These are phyloP conservation scores for Glaucopsyche alexis DNA, from an alignment of 2,888 invertebrate species.

Conservation along the genomic window DNA sequence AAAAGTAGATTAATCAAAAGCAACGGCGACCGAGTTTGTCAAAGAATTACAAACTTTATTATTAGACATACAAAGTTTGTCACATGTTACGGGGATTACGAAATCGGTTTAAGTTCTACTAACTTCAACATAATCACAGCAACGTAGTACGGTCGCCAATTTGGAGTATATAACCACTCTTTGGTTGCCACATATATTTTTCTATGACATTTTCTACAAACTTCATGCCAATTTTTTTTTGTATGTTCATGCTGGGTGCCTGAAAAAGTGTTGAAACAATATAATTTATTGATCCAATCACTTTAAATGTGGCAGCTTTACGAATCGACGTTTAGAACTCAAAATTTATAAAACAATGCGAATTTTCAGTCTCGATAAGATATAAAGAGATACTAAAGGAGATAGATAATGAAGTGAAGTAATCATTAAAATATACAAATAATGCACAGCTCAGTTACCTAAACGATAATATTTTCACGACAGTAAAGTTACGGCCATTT, in stretches of 20 bases:
- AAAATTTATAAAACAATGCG: background rate
- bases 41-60: constrained; percentile 3
- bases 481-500: background rate
- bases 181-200: no score
- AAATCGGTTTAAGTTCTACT: background rate
- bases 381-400: background rate
- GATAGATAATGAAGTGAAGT: background rate
- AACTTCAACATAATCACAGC: background rate
- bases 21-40: background rate
- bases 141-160: no score
- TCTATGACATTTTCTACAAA: no score
- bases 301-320: no score
- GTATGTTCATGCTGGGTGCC: no score
- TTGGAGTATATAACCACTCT: no score
- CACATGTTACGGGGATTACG: background rate
- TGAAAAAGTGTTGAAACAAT: no score
- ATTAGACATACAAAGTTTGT: constrained; percentile 7
- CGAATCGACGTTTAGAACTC: background rate
- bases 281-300: no score
- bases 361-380: background rate
- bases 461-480: background rate
- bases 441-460: background rate
- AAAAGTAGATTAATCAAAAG: background rate
- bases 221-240: no score
- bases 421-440: background rate